Percentiles rank a stretch among this genome's conserved stretches.
Conservation (phyloP, 2,113 vertebrate genomes). For the Semnornis frantzii region DNA sequence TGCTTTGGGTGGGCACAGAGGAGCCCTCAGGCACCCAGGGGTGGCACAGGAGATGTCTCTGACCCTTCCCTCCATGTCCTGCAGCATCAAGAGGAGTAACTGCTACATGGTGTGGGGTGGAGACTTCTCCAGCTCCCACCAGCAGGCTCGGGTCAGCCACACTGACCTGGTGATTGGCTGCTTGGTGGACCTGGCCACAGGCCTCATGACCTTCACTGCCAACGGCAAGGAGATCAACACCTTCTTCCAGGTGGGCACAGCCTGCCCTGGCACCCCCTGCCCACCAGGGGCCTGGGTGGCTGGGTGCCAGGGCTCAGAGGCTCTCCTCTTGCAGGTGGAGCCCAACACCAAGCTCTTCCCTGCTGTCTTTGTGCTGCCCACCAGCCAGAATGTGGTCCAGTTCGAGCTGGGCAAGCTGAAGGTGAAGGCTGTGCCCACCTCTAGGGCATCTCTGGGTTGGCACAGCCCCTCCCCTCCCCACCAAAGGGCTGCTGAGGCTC, state of each 20-base stretch:
- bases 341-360: slow-evolving; percentile 96
- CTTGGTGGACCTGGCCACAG: slow-evolving; percentile 91
- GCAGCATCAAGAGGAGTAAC: slow-evolving; percentile 92
- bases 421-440: slow-evolving; percentile 62
- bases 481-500: too few species aligned
- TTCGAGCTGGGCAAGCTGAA: slow-evolving; percentile 94
- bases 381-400: slow-evolving; percentile 89
- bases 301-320: too few species aligned
- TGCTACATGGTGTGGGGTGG: slow-evolving; percentile 98
- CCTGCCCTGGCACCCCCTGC: too few species aligned
- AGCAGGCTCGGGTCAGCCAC: slow-evolving; percentile 89
- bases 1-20: not conserved
- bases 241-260: slow-evolving; percentile 87
- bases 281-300: too few species aligned
- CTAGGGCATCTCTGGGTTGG: too few species aligned
- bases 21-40: too few species aligned
- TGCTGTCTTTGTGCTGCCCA: slow-evolving; percentile 86
- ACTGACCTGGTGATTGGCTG: slow-evolving; percentile 92
- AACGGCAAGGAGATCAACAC: slow-evolving; percentile 96
- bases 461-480: too few species aligned
- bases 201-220: slow-evolving; percentile 93
- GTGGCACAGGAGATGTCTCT: too few species aligned
- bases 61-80: too few species aligned
- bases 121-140: slow-evolving; percentile 85
- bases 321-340: slow-evolving; percentile 82